These are phyloP conservation scores for Syngnathoides biaculeatus DNA, from an alignment of 2,113 vertebrate species.

Conservation along the genomic window DNA sequence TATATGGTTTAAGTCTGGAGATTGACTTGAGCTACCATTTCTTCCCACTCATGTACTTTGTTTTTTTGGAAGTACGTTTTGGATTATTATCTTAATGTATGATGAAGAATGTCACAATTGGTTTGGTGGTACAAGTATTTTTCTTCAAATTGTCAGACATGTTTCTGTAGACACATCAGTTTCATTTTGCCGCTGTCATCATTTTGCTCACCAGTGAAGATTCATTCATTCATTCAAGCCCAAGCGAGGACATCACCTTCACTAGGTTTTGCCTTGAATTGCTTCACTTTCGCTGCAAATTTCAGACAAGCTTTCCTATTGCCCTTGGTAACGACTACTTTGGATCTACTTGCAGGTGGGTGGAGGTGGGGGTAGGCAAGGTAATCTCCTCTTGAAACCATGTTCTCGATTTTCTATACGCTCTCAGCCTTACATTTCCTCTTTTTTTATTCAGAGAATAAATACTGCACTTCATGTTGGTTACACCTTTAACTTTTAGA, in stretches of 20 bases:
- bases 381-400: conserved; percentile 21
- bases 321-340: not conserved
- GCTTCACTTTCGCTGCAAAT: too few relatives aligned
- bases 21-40: too few relatives aligned
- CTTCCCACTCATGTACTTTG: not conserved
- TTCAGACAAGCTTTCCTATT: not conserved
- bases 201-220: not conserved
- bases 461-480: not conserved
- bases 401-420: not conserved
- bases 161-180: not conserved
- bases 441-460: not conserved
- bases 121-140: not conserved
- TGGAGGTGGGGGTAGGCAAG: too few relatives aligned
- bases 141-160: not conserved
- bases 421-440: not conserved
- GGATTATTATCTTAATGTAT: not conserved
- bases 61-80: not conserved
- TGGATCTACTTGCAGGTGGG: not conserved
- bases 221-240: too few relatives aligned
- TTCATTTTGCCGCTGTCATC: not conserved
- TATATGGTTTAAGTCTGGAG: not conserved
- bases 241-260: too few relatives aligned
- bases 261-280: too few relatives aligned
- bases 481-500: not conserved
- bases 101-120: not conserved